Conservation (phyloP, 2,797 vertebrate genomes). For the Artibeus jamaicensis region DNA sequence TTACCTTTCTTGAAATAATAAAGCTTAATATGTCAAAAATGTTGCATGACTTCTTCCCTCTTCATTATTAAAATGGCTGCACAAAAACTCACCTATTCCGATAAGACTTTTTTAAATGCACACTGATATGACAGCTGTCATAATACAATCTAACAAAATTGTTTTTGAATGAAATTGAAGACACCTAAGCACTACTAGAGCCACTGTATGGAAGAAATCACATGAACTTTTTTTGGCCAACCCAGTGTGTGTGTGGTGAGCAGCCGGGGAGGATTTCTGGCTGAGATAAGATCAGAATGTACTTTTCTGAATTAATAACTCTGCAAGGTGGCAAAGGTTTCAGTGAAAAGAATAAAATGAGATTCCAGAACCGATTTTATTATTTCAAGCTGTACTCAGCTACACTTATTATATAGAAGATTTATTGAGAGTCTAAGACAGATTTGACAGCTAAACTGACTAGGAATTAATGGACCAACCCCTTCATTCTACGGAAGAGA, state of each 20-base stretch:
- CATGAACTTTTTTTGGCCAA: not conserved
- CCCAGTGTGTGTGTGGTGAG: not conserved
- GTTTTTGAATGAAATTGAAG: not conserved
- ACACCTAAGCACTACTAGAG: not conserved
- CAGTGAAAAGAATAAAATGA: slow-evolving; percentile 29
- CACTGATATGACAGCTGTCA: not conserved
- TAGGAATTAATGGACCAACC: not conserved
- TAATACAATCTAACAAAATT: not conserved
- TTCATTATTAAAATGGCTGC: not conserved
- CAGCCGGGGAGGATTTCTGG: not conserved
- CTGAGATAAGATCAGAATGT: not conserved
- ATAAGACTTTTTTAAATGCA: not conserved
- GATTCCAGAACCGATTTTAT: not conserved
- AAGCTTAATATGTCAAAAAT: not conserved
- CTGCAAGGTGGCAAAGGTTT: not conserved
- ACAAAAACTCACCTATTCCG: not conserved
- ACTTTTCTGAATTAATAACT: slow-evolving; percentile 10
- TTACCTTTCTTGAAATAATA: not conserved
- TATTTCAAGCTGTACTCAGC: not conserved
- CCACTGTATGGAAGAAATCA: not conserved
- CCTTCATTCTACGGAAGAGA: not conserved
- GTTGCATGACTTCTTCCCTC: not conserved
- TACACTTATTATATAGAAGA: not conserved
- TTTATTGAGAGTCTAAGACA: not conserved
- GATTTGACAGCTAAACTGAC: slow-evolving; percentile 17